A percentile compares a stretch with the other conserved stretches of the same genome.
Conservation (phyloP, 2,797 vertebrate species). For the Channallabes apus region DNA sequence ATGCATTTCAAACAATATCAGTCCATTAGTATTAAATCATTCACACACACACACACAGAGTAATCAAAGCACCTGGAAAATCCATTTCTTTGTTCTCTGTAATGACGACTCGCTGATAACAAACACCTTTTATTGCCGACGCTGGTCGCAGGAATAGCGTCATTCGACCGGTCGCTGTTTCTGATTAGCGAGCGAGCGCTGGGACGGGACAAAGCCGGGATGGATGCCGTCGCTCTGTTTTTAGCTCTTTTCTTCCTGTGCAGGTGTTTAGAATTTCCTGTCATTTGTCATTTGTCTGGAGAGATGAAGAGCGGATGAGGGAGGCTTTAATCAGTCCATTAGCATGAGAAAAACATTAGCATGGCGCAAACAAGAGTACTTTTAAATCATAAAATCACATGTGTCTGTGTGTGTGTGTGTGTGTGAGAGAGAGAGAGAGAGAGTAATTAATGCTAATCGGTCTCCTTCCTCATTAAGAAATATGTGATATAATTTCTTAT, state of each 20-base stretch:
- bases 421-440: neutral
- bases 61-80: constrained; percentile 2
- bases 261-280: constrained; percentile 35
- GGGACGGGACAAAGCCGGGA: constrained; percentile 12
- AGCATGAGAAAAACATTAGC: constrained; percentile 44
- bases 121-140: neutral
- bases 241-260: constrained; percentile 9
- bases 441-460: neutral
- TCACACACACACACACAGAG: neutral
- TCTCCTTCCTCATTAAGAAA: neutral
- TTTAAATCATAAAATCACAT: neutral
- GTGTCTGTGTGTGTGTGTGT: constrained; percentile 23
- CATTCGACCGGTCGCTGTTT: neutral
- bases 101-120: constrained; percentile 16
- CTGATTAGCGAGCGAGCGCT: neutral
- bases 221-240: constrained; percentile 37
- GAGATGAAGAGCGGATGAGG: neutral
- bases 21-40: constrained; percentile 16
- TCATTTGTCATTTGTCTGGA: neutral
- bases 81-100: neutral
- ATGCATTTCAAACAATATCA: constrained; percentile 12
- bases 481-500: neutral
- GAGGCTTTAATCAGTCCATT: constrained; percentile 34
- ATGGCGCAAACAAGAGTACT: constrained; percentile 12
- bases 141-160: neutral